Evolutionary conservation across 2,797 vertebrate genomes (phyloP), one percentile per base, ranked within the genome.

Genomic region (Anableps anableps): DNA sequence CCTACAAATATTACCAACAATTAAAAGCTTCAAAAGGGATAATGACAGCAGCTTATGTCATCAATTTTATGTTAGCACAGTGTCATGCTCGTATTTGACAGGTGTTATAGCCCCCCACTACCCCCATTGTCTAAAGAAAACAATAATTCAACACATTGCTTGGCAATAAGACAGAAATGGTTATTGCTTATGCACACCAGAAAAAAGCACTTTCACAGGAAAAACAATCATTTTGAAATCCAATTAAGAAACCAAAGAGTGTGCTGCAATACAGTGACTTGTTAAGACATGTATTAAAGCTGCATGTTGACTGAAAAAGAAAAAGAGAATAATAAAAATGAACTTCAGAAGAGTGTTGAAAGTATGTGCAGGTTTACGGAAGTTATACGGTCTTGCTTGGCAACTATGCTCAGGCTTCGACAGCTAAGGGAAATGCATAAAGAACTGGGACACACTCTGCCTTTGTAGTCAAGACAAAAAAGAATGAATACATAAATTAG

Each of bases 401-500:
- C 85, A 89, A 88, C 83, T 14, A 75, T 78, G 73, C 85, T 79
- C 75, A 73, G 83, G 83, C 85, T 87, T 82, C 89, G 89, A 83
- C 78, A 85, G 85, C 86, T 90, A 86, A 92, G 89, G 87, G 86
- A 91, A 93, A 91, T 80, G 86, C 88, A 91, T 88, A 85, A 93
- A 94, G 88, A 94, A 93, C 84, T 94, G 85, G 94, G 90, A 90
- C 93, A 90, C 75, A 34, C 60, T 64, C 82, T 78, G 85, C 86
- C 93, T 96, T 96, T 95, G 94, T 95, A 95, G 94, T 91, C n/a
- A 75, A 94, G 92, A 95, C 91, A 90, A 95, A 96, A 95, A 95
- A 85, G 92, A 95, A 95, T 93, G 86, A 92, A 95, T 95, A 86
- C 91, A 96, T 96, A 95, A 95, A 95, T 95, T 90, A 95, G 86